Base-by-base conservation (phyloP, 2,797 vertebrate species). In the Myotis daubentonii region DNA sequence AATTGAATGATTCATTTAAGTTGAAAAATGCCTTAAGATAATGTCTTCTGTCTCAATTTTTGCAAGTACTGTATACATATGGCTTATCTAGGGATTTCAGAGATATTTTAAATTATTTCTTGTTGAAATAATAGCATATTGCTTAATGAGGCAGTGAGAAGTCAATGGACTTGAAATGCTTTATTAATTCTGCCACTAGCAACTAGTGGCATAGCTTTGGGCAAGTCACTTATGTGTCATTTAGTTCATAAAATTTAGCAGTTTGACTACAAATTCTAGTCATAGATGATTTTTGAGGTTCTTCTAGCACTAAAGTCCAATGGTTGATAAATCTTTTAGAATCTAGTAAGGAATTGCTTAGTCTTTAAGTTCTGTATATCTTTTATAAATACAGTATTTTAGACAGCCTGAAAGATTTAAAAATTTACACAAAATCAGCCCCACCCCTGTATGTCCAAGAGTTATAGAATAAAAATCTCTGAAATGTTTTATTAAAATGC, bases 401-500 rank as follows among this genome's bases (percentile, higher is more conserved):
- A 85, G 66, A 85, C 30, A 68, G 78, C 19, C 51, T 91, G 22
- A 79, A 84, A 53, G 36, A 75, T 81, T 47, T 33, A 20, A 53
- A 94, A 89, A 66, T 55, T 83, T 44, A 76, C 3, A 51, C 33
- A 88, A 74, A 66, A 85, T 51, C n/a, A 74, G 9, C 5, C 23
- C 44, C 10, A 51, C 36, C 15, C 6, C 11, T 74, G 0, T 92
- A 38, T 84, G 20, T 28, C 22, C 41, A 72, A 76, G 70, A 94
- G 66, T 79, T 89, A 78, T 5, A 30, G 33, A 92, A 72, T 87
- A 41, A 84, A 71, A 87, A 47, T 94, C 55, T 83, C 5, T 79
- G 79, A 10, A 94, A 11, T 91, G 65, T 89, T 96, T 92, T 92
- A 76, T 87, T 71, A 22, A 72, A 92, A 65, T 75, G 11, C 5